phyloP scores from a whole-genome alignment of 2,888 invertebrate species.

The Diaphora mendica region DNA sequence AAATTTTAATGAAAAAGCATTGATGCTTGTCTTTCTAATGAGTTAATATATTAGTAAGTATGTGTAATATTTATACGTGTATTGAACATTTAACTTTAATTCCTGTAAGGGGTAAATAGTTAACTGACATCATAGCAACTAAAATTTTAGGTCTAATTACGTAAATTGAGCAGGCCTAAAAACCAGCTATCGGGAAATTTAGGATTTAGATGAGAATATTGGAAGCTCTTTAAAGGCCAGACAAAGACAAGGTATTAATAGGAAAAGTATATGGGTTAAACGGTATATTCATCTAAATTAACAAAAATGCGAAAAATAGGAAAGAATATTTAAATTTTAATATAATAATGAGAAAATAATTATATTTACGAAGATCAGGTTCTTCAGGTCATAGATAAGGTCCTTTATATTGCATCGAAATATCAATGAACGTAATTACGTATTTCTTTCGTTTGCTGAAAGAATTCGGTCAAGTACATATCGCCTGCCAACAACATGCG shows the following conservation, averaged over 20 bases:
- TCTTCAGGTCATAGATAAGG: not conserved
- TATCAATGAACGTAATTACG: conserved; percentile 9
- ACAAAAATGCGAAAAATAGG: not conserved
- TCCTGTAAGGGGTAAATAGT: no score
- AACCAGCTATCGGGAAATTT: not conserved
- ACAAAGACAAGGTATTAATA: not conserved
- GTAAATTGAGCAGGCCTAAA: no score
- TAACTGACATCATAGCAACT: no score
- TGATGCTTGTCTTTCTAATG: conserved; percentile 8
- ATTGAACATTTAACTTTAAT: no score
- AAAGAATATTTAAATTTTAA: not conserved
- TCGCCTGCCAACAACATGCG: conserved; percentile 5
- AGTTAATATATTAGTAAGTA: not conserved
- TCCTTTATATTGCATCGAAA: not conserved
- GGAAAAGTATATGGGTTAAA: no score
- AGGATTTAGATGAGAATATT: not conserved
- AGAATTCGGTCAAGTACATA: conserved; percentile 27
- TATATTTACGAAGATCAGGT: not conserved
- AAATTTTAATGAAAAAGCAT: conserved; percentile 28
- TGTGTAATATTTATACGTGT: not conserved
- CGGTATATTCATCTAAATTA: no score
- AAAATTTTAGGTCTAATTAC: no score
- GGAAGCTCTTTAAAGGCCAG: not conserved
- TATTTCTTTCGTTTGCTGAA: conserved; percentile 2
- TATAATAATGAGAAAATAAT: not conserved